A percentile compares a stretch with the other conserved stretches of the same genome.
phyloP scores from a whole-genome alignment of 2,888 invertebrate species.

The Anthrax anthrax region DNA sequence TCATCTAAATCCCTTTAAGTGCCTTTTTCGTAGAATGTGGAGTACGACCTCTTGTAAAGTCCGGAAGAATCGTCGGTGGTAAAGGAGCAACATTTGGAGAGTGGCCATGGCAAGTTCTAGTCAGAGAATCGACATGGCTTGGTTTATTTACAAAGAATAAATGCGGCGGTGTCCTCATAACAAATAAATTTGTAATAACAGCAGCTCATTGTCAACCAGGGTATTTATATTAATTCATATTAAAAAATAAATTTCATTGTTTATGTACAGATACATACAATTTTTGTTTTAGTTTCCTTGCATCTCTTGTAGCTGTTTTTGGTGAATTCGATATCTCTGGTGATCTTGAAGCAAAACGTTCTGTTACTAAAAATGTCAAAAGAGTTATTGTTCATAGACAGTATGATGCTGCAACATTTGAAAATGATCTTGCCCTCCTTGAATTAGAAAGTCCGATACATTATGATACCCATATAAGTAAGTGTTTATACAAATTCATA shows the following conservation, averaged over 20 bases:
- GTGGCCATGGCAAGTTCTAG: conserved; percentile 88
- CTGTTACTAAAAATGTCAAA: conserved; percentile 68
- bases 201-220: conserved; percentile 93
- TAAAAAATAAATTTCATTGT: neutral
- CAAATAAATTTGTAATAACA: conserved; percentile 72
- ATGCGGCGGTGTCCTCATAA: conserved; percentile 88
- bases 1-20: neutral
- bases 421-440: conserved; percentile 77
- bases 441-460: conserved; percentile 71
- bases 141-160: conserved; percentile 90
- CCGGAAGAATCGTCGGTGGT: conserved; percentile 78
- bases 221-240: conserved; percentile 30
- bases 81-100: conserved; percentile 74
- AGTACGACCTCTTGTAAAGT: conserved; percentile 61
- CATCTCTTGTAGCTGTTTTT: conserved; percentile 77
- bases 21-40: conserved; percentile 59
- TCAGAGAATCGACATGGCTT: conserved; percentile 83
- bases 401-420: conserved; percentile 82
- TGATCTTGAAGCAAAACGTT: conserved; percentile 60
- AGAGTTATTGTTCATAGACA: conserved; percentile 77
- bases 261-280: neutral
- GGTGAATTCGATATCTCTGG: conserved; percentile 85
- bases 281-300: conserved; percentile 48
- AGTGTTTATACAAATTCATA: conserved; percentile 17
- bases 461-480: conserved; percentile 72